Percentiles rank a stretch among this genome's conserved stretches.
Conservation (phyloP, 2,113 vertebrate genomes). For the Muscicapa adusta region DNA sequence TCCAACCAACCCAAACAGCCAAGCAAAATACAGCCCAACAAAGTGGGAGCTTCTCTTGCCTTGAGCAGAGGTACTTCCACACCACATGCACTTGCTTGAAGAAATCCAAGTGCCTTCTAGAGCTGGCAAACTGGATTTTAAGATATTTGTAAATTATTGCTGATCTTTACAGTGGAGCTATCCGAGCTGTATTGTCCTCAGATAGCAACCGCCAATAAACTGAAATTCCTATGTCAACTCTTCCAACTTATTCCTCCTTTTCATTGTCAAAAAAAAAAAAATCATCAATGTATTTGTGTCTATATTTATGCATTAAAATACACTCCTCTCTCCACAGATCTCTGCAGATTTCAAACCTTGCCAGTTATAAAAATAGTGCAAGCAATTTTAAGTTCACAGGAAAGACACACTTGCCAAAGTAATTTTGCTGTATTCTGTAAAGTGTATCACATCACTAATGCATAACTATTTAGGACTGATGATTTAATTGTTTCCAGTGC, state of each 20-base stretch:
- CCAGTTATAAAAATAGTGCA: not conserved
- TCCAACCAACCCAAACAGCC: not conserved
- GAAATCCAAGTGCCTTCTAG: not conserved
- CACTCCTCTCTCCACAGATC: not conserved
- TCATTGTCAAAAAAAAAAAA: not conserved
- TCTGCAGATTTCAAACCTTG: not conserved
- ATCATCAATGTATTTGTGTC: not conserved
- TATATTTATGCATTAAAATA: not conserved
- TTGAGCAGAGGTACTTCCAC: not conserved
- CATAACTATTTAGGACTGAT: not conserved
- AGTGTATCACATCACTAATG: not conserved
- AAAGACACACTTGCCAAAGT: not conserved
- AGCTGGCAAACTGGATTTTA: not conserved
- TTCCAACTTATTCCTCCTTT: not conserved
- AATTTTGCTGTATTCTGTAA: not conserved
- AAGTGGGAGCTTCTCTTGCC: not conserved
- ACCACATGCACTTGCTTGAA: fast-evolving
- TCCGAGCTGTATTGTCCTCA: not conserved
- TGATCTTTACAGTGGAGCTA: not conserved
- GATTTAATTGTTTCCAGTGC: not conserved
- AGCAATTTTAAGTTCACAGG: not conserved
- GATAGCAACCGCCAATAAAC: not conserved
- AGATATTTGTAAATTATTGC: not conserved
- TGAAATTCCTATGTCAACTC: not conserved
- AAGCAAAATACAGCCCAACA: fast-evolving